A percentile compares a stretch with the other conserved stretches of the same genome.
Evolutionary conservation across 1,140 invertebrate species (phyloP).

Genomic region (Hycleus phaleratus): DNA sequence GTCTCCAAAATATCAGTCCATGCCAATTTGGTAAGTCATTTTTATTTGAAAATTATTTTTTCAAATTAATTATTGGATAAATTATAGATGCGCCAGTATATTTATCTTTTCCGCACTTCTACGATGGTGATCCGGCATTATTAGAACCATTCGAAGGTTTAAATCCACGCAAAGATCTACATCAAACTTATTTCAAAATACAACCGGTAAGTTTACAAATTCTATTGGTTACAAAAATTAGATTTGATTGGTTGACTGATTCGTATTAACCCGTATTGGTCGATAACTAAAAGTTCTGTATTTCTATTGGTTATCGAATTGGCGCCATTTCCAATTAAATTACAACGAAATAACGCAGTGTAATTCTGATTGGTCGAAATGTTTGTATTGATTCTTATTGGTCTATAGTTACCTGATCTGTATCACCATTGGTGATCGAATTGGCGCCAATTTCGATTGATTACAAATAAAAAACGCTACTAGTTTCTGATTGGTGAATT

Average conservation of each 20-base stretch:
- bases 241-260: background rate
- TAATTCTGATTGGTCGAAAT: background rate
- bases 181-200: conserved; percentile 75
- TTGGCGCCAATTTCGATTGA: no score
- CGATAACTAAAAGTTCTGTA: background rate
- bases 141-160: conserved; percentile 65
- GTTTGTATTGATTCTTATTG: background rate
- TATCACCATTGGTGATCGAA: no score
- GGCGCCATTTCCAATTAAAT: background rate
- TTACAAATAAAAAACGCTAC: no score
- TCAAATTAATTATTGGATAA: background rate
- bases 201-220: conserved; percentile 62
- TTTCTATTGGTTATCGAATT: no score
- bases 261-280: background rate
- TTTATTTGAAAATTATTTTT: background rate
- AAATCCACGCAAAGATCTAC: conserved; percentile 58
- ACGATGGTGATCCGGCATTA: conserved; percentile 67
- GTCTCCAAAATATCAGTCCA: conserved; percentile 76
- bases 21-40: conserved; percentile 69
- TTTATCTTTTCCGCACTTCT: conserved; percentile 83
- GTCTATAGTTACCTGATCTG: no score
- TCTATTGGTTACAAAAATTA: no score
- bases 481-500: no score
- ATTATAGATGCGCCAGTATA: conserved; percentile 75
- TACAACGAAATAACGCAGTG: background rate